Evolutionary conservation across 1,140 invertebrate species (phyloP), one percentile per base, ranked within the genome.

Genomic region (Lordiphosa stackelbergi): DNA sequence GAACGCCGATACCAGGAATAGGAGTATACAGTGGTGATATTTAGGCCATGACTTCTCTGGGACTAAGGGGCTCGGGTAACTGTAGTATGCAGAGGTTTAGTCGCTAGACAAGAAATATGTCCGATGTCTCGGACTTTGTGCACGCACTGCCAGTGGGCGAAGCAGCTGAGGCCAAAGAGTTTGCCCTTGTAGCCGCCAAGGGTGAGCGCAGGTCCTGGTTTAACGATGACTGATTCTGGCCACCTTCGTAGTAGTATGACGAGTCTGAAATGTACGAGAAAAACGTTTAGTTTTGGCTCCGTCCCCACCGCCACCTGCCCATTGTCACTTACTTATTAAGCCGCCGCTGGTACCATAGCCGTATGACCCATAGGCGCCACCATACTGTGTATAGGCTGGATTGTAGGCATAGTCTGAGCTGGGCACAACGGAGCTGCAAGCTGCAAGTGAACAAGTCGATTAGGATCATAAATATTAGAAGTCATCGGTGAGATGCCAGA

Each of bases 351-450:
- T 89, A 46, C 92, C 91, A 88, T 94, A 94, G 62, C 92, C 92
- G 73, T 94, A 94, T 10, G 92, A 90, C 51, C 92, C 91, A 73
- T 94, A 94, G 7, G 92, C 89, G 53, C 91, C 89, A 37, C 93
- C 91, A 87, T 94, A 94, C 85, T 94, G 93, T 59, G 92, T 91
- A 85, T 94, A 94, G 4, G 93, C 91, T 28, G 93, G 91, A 75
- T 90, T 93, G 87, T 94, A 94, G 12, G 92, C 90, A 81, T 94
- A 94, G 81, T 94, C 93, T 12, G 86, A 84, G 28, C 86, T 90
- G 61, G 90, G 89, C 36, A 91, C 90, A 22, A 91, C 90, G 5
- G 91, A 88, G 9, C 91, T 90, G 64, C 91, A 91, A 71, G 91
- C 91, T 92, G 31, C 16, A 71, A 66, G 24, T 37, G 12, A 16